Percentiles rank a stretch among this genome's conserved stretches.
Conservation (phyloP, 2,797 vertebrate genomes). For the Halcyon badia region DNA sequence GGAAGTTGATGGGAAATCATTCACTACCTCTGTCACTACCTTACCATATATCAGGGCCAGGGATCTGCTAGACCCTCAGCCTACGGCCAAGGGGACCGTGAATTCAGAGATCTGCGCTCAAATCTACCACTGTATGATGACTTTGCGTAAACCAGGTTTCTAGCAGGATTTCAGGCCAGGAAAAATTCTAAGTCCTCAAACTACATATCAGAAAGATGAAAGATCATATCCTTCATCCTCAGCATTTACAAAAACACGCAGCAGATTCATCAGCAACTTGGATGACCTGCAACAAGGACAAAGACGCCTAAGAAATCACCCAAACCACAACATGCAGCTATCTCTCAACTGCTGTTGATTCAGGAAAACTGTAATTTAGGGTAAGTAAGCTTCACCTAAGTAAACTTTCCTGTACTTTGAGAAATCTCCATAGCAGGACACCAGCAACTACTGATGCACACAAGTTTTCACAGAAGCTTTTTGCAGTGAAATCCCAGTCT, state of each 20-base stretch:
- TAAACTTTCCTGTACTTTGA: neutral
- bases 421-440: neutral
- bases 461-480: neutral
- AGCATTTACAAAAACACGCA: accelerated
- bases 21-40: neutral
- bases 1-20: neutral
- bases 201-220: neutral
- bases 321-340: neutral
- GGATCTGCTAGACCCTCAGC: neutral
- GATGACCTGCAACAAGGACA: neutral
- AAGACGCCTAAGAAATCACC: slow-evolving; percentile 14
- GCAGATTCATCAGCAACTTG: neutral
- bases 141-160: neutral
- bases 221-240: neutral
- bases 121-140: neutral
- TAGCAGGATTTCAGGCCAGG: neutral
- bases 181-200: neutral
- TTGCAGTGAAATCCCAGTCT: neutral
- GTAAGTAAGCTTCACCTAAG: neutral
- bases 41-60: accelerated
- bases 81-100: neutral
- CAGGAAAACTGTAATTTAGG: neutral
- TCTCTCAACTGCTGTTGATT: neutral
- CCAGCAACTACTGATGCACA: neutral
- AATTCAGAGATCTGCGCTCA: neutral